Conservation (phyloP, 1,140 invertebrate species). For the Drosophila nannoptera region DNA sequence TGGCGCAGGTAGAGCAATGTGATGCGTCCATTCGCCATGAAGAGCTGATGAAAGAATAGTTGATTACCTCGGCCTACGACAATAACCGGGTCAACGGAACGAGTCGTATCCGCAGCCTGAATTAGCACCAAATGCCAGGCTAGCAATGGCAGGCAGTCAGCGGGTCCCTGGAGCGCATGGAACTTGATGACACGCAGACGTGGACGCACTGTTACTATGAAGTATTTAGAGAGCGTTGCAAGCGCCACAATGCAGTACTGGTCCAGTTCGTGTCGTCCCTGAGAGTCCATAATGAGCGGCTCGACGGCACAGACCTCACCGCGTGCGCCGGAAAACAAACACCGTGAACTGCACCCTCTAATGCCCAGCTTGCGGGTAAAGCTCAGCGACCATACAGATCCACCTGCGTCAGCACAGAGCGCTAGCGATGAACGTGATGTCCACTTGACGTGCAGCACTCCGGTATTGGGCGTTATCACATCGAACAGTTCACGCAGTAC, state of each 20-base stretch:
- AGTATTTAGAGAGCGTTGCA: constrained; percentile 94
- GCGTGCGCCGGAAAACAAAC: constrained; percentile 94
- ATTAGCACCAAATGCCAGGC: constrained; percentile 95
- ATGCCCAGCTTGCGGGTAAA: constrained; percentile 94
- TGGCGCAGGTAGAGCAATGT: constrained; percentile 82
- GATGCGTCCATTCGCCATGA: constrained; percentile 70
- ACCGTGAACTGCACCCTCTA: constrained; percentile 91
- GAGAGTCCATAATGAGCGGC: constrained; percentile 87
- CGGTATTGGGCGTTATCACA: constrained; percentile 91
- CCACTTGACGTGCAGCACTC: constrained; percentile 92
- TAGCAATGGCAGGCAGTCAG: constrained; percentile 89
- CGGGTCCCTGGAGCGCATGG: constrained; percentile 81
- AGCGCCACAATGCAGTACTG: constrained; percentile 92
- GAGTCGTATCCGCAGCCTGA: constrained; percentile 85
- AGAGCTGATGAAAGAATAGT: constrained; percentile 86
- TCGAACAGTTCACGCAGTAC: constrained; percentile 90
- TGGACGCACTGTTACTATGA: constrained; percentile 91
- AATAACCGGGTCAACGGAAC: constrained; percentile 90
- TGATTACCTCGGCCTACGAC: constrained; percentile 90
- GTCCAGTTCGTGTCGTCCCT: constrained; percentile 85
- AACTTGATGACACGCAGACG: constrained; percentile 81
- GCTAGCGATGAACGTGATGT: constrained; percentile 83
- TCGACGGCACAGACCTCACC: constrained; percentile 95
- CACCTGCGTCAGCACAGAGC: constrained; percentile 95
- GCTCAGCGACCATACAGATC: constrained; percentile 97